Conservation (phyloP, 2,888 invertebrate species). For the Caenorhabditis doughertyi region DNA sequence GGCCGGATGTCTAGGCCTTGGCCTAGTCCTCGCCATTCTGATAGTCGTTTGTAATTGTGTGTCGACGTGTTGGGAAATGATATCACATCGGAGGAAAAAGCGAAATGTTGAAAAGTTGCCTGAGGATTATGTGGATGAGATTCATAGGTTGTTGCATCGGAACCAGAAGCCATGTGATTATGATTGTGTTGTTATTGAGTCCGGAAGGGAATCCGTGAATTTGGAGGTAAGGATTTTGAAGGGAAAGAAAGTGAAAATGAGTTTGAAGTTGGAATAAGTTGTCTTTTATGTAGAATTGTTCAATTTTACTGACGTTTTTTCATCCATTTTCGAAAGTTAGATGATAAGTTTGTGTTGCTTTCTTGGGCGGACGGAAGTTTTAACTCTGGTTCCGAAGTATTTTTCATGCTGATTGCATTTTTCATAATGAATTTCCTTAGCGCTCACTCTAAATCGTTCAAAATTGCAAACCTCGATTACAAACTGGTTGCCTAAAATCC, state of each 20-base stretch:
- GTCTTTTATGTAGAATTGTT: no score
- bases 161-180: constrained; percentile 58
- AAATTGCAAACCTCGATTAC: no score
- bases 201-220: constrained; percentile 33
- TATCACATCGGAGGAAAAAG: constrained; percentile 56
- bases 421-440: no score
- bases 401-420: no score
- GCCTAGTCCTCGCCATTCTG: constrained; percentile 51
- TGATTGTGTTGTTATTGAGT: constrained; percentile 61
- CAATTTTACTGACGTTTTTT: no score
- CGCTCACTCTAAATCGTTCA: no score
- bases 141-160: constrained; percentile 50
- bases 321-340: no score
- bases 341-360: no score
- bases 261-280: no score
- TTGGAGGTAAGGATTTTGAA: constrained; percentile 35
- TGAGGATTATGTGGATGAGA: constrained; percentile 64
- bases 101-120: constrained; percentile 56
- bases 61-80: constrained; percentile 59
- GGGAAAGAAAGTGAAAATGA: neutral
- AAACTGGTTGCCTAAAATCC: no score
- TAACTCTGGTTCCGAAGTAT: no score
- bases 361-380: no score
- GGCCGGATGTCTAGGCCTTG: constrained; percentile 54
- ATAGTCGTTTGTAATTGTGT: constrained; percentile 63